Percentiles rank a stretch among this genome's conserved stretches.
Evolutionary conservation across 2,888 invertebrate genomes (phyloP).

Genomic region (Pyrrhia umbra): DNA sequence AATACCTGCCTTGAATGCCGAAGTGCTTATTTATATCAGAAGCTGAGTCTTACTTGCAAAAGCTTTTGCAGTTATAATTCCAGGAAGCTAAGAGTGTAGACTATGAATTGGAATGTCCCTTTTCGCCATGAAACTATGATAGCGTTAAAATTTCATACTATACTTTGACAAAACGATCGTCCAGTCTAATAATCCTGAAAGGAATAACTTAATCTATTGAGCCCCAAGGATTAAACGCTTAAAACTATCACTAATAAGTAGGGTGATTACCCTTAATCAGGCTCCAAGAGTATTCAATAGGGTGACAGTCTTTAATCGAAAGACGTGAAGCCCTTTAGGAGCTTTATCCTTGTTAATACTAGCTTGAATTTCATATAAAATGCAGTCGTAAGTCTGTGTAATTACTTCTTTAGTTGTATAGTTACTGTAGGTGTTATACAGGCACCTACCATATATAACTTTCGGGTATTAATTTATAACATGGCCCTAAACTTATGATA

Average conservation of each 20-base stretch:
- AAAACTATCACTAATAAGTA: not conserved
- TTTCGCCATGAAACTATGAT: not conserved
- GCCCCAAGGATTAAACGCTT: too few relatives aligned
- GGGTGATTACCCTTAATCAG: not conserved
- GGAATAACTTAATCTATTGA: not conserved
- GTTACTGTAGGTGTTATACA: too few relatives aligned
- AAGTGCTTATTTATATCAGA: not conserved
- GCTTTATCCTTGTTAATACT: constrained; percentile 25
- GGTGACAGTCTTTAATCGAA: not conserved
- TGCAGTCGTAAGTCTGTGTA: not conserved
- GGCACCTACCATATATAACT: too few relatives aligned
- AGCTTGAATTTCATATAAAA: constrained; percentile 8
- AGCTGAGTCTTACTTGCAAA: not conserved
- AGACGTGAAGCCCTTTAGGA: constrained; percentile 30
- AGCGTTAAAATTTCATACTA: not conserved
- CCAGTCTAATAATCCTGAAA: not conserved
- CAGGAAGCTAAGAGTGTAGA: too few relatives aligned
- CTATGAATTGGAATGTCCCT: too few relatives aligned
- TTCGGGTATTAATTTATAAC: too few relatives aligned
- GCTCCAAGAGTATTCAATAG: constrained; percentile 1
- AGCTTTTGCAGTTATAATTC: not conserved
- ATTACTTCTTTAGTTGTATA: not conserved
- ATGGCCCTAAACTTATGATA: too few relatives aligned
- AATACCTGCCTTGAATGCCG: not conserved
- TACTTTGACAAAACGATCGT: too few relatives aligned